Evolutionary conservation across 1,140 invertebrate genomes (phyloP).

Genomic region (Scaptomyza pallida): DNA sequence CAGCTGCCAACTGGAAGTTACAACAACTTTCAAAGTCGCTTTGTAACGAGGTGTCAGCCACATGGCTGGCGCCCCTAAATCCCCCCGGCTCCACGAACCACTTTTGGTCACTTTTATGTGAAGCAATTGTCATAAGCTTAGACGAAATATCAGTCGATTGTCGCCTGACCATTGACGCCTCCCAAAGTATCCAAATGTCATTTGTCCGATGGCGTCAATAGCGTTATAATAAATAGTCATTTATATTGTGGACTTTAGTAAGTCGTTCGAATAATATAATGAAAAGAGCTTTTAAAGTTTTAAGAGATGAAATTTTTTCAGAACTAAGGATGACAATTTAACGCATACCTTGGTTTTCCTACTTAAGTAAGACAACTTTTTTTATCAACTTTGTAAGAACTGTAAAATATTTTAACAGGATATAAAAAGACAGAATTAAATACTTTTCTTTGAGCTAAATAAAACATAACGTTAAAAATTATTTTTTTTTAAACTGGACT

Average conservation of each 20-base stretch:
- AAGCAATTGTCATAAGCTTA: slow-evolving; percentile 38
- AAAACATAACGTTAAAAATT: no score
- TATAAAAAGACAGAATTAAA: no score
- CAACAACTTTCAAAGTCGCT: slow-evolving; percentile 23
- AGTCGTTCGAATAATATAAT: no score
- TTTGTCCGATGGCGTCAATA: slow-evolving; percentile 36
- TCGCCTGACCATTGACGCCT: slow-evolving; percentile 43
- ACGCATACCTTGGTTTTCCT: no score
- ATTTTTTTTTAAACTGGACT: no score
- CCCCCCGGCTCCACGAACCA: neutral
- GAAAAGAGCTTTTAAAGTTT: no score
- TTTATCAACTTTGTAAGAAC: no score
- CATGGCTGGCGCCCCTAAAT: neutral
- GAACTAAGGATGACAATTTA: no score
- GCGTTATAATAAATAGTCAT: slow-evolving; percentile 11
- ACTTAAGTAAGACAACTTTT: no score
- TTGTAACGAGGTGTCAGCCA: slow-evolving; percentile 27
- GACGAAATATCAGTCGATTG: slow-evolving; percentile 40
- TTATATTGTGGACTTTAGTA: slow-evolving; percentile 3
- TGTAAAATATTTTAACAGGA: no score
- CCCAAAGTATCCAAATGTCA: slow-evolving; percentile 35
- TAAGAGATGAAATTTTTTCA: no score
- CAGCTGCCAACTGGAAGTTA: slow-evolving; percentile 32
- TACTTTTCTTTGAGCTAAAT: no score
- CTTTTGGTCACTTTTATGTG: slow-evolving; percentile 35